phyloP scores from a whole-genome alignment of 1,140 invertebrate genomes.

The Cheumatopsyche charites region DNA sequence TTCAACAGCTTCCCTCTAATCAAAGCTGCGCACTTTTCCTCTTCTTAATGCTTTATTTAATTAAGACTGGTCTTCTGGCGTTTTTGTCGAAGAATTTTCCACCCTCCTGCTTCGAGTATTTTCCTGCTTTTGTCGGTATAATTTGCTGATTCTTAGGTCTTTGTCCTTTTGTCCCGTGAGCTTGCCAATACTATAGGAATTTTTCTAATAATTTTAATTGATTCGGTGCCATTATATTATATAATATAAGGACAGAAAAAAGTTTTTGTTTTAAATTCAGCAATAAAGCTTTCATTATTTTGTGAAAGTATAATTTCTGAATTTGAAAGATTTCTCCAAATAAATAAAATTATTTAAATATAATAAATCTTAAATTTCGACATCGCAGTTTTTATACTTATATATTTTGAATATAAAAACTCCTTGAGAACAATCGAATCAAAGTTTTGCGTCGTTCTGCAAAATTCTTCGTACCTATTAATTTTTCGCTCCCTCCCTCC shows the following conservation, averaged over 20 bases:
- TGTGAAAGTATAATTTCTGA: too few species aligned
- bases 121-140: not conserved
- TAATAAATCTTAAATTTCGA: too few species aligned
- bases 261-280: too few species aligned
- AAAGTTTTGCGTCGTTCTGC: not conserved
- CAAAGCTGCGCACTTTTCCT: constrained; percentile 37
- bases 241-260: too few species aligned
- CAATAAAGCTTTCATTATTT: too few species aligned
- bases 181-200: not conserved
- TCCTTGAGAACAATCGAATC: too few species aligned
- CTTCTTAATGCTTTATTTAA: constrained; percentile 46
- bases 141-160: constrained; percentile 19
- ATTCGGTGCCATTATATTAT: too few species aligned
- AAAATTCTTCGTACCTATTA: not conserved
- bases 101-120: constrained; percentile 12
- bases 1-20: constrained; percentile 39
- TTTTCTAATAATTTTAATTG: too few species aligned
- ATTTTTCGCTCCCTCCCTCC: not conserved
- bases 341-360: too few species aligned
- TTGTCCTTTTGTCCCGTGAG: not conserved
- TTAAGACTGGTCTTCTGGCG: constrained; percentile 40
- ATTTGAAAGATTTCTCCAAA: too few species aligned
- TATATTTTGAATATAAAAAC: too few species aligned
- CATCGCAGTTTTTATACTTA: too few species aligned
- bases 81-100: constrained; percentile 6